Conservation (phyloP, 2,797 vertebrate species). For the Acipenser transmontanus region DNA sequence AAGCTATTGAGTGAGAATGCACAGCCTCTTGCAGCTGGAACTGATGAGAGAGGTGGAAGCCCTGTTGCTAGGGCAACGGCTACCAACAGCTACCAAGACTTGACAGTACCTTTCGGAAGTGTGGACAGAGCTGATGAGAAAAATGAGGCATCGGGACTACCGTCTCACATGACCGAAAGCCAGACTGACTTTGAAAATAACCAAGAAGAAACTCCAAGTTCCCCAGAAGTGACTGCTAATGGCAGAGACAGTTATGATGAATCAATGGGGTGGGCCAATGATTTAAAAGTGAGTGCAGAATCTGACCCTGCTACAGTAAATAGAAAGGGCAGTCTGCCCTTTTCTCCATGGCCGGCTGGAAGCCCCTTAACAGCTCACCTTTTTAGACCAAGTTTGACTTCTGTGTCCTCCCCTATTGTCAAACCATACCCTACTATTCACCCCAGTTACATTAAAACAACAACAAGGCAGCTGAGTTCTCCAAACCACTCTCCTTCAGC, state of each 20-base stretch:
- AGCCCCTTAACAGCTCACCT: constrained; percentile 59
- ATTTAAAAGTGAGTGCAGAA: constrained; percentile 46
- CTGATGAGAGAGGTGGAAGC: constrained; percentile 35
- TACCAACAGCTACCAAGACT: constrained; percentile 43
- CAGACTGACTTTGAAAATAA: constrained; percentile 7
- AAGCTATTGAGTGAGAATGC: constrained; percentile 48
- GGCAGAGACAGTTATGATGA: constrained; percentile 28
- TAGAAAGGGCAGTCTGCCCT: constrained; percentile 44
- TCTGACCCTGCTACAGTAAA: constrained; percentile 34
- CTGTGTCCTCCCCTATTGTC: constrained; percentile 43
- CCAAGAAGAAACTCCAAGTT: constrained; percentile 5
- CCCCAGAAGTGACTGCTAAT: constrained; percentile 14
- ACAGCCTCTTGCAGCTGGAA: constrained; percentile 33
- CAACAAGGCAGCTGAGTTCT: constrained; percentile 86
- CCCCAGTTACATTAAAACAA: constrained; percentile 90
- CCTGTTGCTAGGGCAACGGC: constrained; percentile 42
- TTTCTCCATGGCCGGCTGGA: constrained; percentile 41
- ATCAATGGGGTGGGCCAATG: constrained; percentile 50
- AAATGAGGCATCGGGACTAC: neutral
- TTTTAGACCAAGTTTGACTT: constrained; percentile 44
- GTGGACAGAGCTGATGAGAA: constrained; percentile 31
- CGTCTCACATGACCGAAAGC: constrained; percentile 5
- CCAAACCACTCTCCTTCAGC: constrained; percentile 72
- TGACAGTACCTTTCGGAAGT: constrained; percentile 47
- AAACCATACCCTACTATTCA: constrained; percentile 77